Evolutionary conservation across 2,888 invertebrate species (phyloP).

Genomic region (Cryptus armator): DNA sequence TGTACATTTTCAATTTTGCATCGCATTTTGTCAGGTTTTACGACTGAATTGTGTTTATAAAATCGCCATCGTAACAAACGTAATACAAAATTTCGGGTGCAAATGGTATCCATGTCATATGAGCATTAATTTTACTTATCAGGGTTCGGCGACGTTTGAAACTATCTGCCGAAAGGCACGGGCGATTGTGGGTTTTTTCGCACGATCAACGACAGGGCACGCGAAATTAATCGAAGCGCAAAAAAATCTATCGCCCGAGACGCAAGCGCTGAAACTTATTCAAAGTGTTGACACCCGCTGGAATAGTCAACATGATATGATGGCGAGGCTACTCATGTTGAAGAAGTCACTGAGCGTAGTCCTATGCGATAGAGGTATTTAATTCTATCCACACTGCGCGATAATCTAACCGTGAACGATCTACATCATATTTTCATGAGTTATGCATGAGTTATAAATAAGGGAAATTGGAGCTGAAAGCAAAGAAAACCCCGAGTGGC

Average conservation of each 20-base stretch:
- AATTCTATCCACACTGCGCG: neutral
- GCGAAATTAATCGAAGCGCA: conserved; percentile 39
- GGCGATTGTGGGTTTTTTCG: conserved; percentile 41
- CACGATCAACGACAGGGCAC: conserved; percentile 32
- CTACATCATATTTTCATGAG: neutral
- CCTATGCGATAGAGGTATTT: conserved; percentile 38
- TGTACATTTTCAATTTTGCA: too few relatives aligned
- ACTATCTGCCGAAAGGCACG: conserved; percentile 32
- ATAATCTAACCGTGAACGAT: neutral
- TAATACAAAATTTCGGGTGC: neutral
- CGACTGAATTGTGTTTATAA: neutral
- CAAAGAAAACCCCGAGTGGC: too few relatives aligned
- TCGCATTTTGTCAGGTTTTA: neutral
- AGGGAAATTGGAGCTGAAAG: too few relatives aligned
- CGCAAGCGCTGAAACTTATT: conserved; percentile 26
- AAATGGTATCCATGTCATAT: neutral
- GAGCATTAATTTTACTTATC: neutral
- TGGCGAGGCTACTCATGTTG: conserved; percentile 34
- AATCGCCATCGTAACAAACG: neutral
- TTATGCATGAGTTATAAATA: too few relatives aligned
- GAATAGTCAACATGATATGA: conserved; percentile 51
- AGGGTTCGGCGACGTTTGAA: conserved; percentile 13
- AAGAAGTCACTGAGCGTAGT: conserved; percentile 34
- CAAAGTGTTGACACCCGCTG: conserved; percentile 52
- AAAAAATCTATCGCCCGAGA: conserved; percentile 14